Evolutionary conservation across 2,888 invertebrate species (phyloP).

Genomic region (Phanerotoma sp.): DNA sequence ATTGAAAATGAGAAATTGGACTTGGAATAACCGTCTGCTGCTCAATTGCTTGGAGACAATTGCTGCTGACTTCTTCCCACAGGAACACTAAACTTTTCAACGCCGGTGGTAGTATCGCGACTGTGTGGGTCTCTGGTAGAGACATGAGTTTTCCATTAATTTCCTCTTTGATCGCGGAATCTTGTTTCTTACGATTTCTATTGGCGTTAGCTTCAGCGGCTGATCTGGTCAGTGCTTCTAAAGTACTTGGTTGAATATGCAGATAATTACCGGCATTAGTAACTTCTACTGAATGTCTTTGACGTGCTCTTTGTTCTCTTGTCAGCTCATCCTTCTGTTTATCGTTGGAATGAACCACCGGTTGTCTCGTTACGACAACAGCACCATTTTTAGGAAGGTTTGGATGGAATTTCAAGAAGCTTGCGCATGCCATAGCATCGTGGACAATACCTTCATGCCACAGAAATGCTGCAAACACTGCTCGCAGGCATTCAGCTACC

Average conservation of each 20-base stretch:
- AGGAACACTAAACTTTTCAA: slow-evolving; percentile 82
- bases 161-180: slow-evolving; percentile 62
- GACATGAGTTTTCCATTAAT: slow-evolving; percentile 53
- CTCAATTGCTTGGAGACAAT: slow-evolving; percentile 67
- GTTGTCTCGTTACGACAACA: slow-evolving; percentile 70
- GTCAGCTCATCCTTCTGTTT: slow-evolving; percentile 59
- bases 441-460: slow-evolving; percentile 99
- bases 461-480: slow-evolving; percentile 92
- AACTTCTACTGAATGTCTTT: slow-evolving; percentile 89
- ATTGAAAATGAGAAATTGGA: slow-evolving; percentile 55
- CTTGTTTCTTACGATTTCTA: slow-evolving; percentile 63
- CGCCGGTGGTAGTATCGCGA: slow-evolving; percentile 82
- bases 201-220: slow-evolving; percentile 79
- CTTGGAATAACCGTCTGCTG: slow-evolving; percentile 66
- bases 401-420: slow-evolving; percentile 93
- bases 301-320: slow-evolving; percentile 67
- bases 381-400: slow-evolving; percentile 78
- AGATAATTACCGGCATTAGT: slow-evolving; percentile 70
- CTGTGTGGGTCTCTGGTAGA: slow-evolving; percentile 62
- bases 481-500: slow-evolving; percentile 88
- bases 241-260: slow-evolving; percentile 75
- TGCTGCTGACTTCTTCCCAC: slow-evolving; percentile 83
- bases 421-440: slow-evolving; percentile 97
- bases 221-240: slow-evolving; percentile 75
- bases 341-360: slow-evolving; percentile 54